A percentile compares a stretch with the other conserved stretches of the same genome.
Conservation (phyloP, 2,888 invertebrate species). For the Sclerodermus sp. region DNA sequence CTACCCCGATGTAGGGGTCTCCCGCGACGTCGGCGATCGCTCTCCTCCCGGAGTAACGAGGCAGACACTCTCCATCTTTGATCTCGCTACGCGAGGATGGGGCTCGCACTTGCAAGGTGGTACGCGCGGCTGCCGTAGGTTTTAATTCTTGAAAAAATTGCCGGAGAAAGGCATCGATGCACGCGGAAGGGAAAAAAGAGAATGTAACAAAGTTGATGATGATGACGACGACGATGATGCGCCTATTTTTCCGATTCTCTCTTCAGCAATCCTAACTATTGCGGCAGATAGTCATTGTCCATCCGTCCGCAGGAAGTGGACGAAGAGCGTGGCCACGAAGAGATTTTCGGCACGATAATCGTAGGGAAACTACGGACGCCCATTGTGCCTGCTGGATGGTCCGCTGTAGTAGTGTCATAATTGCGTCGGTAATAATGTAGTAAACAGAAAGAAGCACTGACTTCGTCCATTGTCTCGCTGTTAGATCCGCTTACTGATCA, state of each 20-base stretch:
- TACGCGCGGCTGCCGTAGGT: no score
- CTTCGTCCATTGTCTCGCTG: conserved; percentile 16
- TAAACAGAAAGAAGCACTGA: conserved; percentile 23
- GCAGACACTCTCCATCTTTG: no score
- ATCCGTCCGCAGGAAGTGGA: conserved; percentile 30
- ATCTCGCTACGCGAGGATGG: no score
- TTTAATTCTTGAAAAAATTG: no score
- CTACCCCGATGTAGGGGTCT: no score
- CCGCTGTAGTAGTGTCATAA: conserved; percentile 40
- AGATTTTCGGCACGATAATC: conserved; percentile 39
- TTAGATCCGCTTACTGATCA: conserved; percentile 15
- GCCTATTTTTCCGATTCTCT: conserved; percentile 14
- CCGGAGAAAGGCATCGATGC: no score
- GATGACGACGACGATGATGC: no score
- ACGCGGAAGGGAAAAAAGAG: no score
- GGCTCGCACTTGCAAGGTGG: no score
- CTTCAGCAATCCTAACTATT: conserved; percentile 7
- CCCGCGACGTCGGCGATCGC: no score
- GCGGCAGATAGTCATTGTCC: conserved; percentile 31
- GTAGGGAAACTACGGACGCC: conserved; percentile 38
- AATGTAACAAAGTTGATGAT: no score
- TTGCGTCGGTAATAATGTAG: conserved; percentile 32
- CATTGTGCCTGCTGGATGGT: conserved; percentile 41
- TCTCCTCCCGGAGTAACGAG: no score
- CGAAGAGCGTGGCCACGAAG: conserved; percentile 27